phyloP scores from a whole-genome alignment of 1,140 invertebrate species.

The Temnothorax nylanderi region DNA sequence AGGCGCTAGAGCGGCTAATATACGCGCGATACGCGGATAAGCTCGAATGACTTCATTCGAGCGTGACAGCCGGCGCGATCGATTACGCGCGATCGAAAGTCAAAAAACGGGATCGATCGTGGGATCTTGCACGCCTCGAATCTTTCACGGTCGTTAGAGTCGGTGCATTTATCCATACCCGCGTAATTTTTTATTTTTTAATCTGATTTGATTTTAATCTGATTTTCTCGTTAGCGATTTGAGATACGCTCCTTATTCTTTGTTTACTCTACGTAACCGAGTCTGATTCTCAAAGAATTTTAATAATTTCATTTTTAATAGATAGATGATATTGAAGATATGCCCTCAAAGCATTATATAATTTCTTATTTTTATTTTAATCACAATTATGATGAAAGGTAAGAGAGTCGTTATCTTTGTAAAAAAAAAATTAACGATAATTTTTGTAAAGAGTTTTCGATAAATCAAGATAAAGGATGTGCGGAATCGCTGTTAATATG shows the following conservation, averaged over 20 bases:
- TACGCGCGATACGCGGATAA: constrained; percentile 65
- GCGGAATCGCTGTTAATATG: background rate
- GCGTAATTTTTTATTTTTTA: constrained; percentile 36
- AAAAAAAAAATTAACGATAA: background rate
- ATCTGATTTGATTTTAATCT: background rate
- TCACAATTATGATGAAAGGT: no score
- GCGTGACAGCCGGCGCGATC: constrained; percentile 67
- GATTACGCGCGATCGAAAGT: constrained; percentile 69
- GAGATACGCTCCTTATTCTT: background rate
- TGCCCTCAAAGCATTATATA: background rate
- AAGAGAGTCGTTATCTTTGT: background rate
- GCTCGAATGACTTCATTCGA: constrained; percentile 72
- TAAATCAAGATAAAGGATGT: background rate
- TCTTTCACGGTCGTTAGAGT: constrained; percentile 45
- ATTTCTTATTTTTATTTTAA: background rate
- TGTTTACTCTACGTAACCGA: background rate
- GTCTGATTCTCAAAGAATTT: background rate
- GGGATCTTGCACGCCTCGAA: constrained; percentile 44
- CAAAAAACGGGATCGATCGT: constrained; percentile 66
- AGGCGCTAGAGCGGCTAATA: constrained; percentile 53
- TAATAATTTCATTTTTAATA: background rate
- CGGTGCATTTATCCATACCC: constrained; percentile 36
- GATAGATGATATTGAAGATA: background rate
- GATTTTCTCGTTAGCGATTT: background rate
- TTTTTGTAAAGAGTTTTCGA: background rate